Evolutionary conservation across 2,888 invertebrate species (phyloP).

Genomic region (Heteromyza rotundicornis): DNA sequence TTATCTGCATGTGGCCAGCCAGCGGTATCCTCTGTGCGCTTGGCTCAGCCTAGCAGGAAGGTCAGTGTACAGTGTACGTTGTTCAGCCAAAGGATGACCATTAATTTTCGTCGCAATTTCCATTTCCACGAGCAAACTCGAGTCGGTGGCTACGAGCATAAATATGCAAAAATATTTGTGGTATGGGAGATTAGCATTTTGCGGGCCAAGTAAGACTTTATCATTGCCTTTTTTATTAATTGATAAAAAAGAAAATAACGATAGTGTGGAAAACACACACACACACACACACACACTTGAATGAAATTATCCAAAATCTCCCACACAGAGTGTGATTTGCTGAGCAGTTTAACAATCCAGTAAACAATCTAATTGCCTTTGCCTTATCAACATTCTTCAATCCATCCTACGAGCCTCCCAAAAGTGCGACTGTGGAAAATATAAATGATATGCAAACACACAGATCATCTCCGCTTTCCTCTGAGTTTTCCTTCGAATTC

Average conservation of each 20-base stretch:
- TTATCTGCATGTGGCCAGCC: constrained; percentile 59
- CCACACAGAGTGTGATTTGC: too few species aligned
- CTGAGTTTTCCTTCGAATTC: too few species aligned
- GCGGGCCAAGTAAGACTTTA: too few species aligned
- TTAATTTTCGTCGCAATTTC: constrained; percentile 18
- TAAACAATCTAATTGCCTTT: constrained; percentile 35
- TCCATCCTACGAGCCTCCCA: too few species aligned
- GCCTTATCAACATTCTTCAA: constrained; percentile 15
- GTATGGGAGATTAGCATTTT: constrained; percentile 3
- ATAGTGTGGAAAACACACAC: too few species aligned
- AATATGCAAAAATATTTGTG: constrained; percentile 2
- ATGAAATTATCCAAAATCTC: too few species aligned
- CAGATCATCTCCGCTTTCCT: too few species aligned
- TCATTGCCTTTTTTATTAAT: too few species aligned
- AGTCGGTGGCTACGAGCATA: not conserved
- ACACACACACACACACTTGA: too few species aligned
- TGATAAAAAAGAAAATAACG: too few species aligned
- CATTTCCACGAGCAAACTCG: not conserved
- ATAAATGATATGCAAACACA: constrained; percentile 16
- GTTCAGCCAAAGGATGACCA: constrained; percentile 12
- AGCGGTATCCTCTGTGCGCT: too few species aligned
- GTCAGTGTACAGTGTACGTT: not conserved
- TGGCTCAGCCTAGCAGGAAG: not conserved
- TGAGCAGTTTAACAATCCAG: constrained; percentile 27
- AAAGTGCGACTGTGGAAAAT: constrained; percentile 7